Conservation (phyloP, 2,888 invertebrate genomes). For the Rhingia rostrata region DNA sequence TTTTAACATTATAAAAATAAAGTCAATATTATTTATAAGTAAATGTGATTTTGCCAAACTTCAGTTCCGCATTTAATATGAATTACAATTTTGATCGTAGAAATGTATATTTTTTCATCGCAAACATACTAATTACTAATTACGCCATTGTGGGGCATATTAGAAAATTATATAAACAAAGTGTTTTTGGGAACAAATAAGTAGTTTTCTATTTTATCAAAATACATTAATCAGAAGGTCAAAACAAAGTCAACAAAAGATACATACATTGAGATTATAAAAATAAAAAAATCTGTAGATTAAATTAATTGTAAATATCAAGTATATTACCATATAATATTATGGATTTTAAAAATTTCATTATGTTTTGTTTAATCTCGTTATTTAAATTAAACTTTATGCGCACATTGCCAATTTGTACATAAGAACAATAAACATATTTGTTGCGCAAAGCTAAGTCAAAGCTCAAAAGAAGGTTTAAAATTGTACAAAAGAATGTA, state of each 20-base stretch:
- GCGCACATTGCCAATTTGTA: constrained; percentile 45
- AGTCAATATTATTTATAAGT: constrained; percentile 42
- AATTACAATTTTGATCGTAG: constrained; percentile 19
- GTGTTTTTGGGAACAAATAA: constrained; percentile 78
- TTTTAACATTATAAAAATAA: constrained; percentile 39
- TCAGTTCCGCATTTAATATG: constrained; percentile 41
- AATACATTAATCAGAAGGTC: constrained; percentile 11
- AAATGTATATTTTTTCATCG: constrained; percentile 29
- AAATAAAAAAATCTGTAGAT: constrained; percentile 6
- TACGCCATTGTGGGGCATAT: constrained; percentile 63
- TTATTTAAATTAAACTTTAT: constrained; percentile 20
- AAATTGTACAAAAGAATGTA: constrained; percentile 35
- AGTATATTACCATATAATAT: background rate
- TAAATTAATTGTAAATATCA: constrained; percentile 34
- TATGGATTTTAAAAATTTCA: background rate
- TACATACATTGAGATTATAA: constrained; percentile 21
- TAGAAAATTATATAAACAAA: constrained; percentile 71
- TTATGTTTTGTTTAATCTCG: background rate
- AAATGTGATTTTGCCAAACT: constrained; percentile 73
- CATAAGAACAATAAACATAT: constrained; percentile 38
- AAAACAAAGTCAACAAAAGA: constrained; percentile 12
- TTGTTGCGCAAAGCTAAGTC: constrained; percentile 51
- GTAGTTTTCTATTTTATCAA: constrained; percentile 75
- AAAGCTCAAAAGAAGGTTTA: constrained; percentile 60
- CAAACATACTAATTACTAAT: constrained; percentile 42